phyloP scores from a whole-genome alignment of 2,888 invertebrate genomes.

The Timema podura region DNA sequence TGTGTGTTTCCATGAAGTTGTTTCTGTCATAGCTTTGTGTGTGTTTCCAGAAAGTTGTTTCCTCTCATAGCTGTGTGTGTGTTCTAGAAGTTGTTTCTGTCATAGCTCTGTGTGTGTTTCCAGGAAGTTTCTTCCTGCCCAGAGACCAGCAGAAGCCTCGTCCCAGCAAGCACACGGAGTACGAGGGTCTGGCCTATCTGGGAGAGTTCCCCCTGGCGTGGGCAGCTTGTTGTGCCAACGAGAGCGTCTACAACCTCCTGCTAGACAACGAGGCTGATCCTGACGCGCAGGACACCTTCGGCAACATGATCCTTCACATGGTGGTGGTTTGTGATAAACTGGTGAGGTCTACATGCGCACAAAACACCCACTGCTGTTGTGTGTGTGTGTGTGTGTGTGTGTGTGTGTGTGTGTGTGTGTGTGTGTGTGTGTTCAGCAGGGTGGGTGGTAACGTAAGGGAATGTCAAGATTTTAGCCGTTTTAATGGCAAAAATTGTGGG shows the following conservation, averaged over 20 bases:
- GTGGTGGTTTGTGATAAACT: slow-evolving; percentile 96
- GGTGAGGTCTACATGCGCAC: slow-evolving; percentile 51
- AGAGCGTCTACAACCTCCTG: slow-evolving; percentile 93
- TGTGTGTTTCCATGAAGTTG: slow-evolving; percentile 62
- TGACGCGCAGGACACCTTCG: slow-evolving; percentile 92
- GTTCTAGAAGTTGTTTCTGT: too few species aligned
- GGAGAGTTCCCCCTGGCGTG: slow-evolving; percentile 97
- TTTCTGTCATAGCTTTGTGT: too few species aligned
- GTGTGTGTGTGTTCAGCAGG: too few species aligned
- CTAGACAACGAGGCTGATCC: slow-evolving; percentile 91
- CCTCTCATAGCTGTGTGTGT: too few species aligned
- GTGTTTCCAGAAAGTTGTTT: slow-evolving; percentile 77
- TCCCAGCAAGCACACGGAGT: slow-evolving; percentile 80
- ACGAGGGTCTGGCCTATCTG: slow-evolving; percentile 93
- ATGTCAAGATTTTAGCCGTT: too few species aligned
- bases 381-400: too few species aligned
- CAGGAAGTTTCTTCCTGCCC: slow-evolving; percentile 89
- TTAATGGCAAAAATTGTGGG: too few species aligned
- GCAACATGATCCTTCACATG: slow-evolving; percentile 99
- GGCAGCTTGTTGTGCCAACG: slow-evolving; percentile 96
- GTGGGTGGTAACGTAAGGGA: too few species aligned
- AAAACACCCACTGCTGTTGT: too few species aligned
- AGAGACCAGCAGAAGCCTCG: slow-evolving; percentile 83
- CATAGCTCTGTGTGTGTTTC: too few species aligned
- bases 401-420: too few species aligned